Evolutionary conservation across 2,797 vertebrate species (phyloP).

Genomic region (Balearica regulorum): DNA sequence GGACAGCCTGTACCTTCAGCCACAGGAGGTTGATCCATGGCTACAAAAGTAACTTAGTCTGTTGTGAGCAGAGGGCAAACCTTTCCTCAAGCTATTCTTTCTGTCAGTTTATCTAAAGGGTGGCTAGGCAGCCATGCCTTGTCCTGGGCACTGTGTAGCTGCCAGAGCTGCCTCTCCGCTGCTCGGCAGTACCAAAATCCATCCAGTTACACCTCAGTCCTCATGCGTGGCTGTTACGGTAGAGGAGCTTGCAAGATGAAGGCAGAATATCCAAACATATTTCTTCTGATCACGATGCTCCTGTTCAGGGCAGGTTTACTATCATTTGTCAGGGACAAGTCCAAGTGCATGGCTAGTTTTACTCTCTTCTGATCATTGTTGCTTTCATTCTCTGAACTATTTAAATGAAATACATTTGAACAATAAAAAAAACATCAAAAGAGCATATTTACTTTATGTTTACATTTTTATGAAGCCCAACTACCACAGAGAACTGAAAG

Average conservation of each 20-base stretch:
- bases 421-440: not conserved
- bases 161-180: not conserved
- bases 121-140: not conserved
- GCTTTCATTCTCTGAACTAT: not conserved
- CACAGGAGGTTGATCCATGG: not conserved
- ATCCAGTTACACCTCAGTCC: not conserved
- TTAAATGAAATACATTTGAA: not conserved
- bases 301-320: not conserved
- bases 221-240: not conserved
- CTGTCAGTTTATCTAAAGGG: not conserved
- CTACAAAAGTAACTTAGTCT: not conserved
- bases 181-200: not conserved
- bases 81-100: not conserved
- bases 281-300: not conserved
- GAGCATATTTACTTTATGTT: not conserved
- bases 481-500: not conserved
- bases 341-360: not conserved
- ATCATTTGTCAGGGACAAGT: not conserved
- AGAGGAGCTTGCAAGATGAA: not conserved
- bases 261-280: not conserved
- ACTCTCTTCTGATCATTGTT: not conserved
- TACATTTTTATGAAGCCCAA: not conserved
- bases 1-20: not conserved
- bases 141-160: not conserved
- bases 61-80: not conserved